phyloP scores from a whole-genome alignment of 2,113 vertebrate species.

The Sylvietta virens region DNA sequence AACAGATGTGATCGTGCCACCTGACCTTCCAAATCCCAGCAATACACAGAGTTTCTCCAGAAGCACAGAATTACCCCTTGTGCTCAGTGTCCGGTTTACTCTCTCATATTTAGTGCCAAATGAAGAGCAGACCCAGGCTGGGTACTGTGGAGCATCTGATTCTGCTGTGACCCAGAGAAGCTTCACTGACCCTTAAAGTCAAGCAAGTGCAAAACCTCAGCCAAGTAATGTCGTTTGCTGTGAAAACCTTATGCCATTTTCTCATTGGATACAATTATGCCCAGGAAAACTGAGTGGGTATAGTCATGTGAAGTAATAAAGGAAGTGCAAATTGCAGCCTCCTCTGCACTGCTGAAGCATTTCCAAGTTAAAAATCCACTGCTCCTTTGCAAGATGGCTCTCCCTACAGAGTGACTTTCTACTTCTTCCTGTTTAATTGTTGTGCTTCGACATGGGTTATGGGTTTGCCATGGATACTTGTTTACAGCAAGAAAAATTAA shows the following conservation, averaged over 20 bases:
- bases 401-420: neutral
- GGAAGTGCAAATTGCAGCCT: neutral
- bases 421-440: neutral
- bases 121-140: neutral
- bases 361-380: neutral
- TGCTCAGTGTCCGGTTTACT: neutral
- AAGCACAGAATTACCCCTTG: neutral
- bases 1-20: fast-evolving
- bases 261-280: neutral
- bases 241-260: neutral
- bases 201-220: neutral
- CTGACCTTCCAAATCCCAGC: neutral
- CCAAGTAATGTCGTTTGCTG: neutral
- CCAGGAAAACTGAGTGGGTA: neutral
- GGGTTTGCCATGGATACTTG: neutral
- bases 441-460: neutral
- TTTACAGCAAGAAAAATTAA: neutral
- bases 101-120: too few relatives aligned
- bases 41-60: neutral
- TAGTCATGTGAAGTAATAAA: neutral
- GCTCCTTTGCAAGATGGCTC: neutral
- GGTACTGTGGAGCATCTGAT: neutral
- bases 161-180: neutral
- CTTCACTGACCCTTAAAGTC: neutral
- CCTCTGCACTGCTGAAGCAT: neutral